Conservation (phyloP, 2,888 invertebrate genomes). For the Anoncus sp. region DNA sequence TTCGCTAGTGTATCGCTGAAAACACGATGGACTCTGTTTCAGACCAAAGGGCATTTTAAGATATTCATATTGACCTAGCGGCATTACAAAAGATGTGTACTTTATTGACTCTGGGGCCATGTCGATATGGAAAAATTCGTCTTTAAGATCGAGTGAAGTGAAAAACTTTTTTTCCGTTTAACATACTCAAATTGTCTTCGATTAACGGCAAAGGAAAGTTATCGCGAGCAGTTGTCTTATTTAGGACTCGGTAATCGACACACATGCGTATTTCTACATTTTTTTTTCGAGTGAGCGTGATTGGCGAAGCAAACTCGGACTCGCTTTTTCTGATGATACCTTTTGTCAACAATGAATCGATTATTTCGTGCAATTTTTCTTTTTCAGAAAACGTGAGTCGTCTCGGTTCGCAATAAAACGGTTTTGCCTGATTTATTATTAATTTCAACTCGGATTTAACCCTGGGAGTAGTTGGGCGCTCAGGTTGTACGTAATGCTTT, state of each 20-base stretch:
- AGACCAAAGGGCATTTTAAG: slow-evolving; percentile 49
- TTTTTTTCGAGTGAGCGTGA: slow-evolving; percentile 48
- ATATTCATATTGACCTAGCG: slow-evolving; percentile 47
- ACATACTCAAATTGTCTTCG: slow-evolving; percentile 54
- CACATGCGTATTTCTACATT: not conserved
- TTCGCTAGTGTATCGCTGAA: slow-evolving; percentile 41
- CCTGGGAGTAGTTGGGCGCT: no score
- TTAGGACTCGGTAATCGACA: no score
- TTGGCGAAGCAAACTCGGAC: slow-evolving; percentile 45
- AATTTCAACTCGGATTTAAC: no score
- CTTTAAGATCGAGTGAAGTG: not conserved
- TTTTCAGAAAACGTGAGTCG: slow-evolving; percentile 40
- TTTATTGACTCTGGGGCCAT: no score
- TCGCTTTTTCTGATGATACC: slow-evolving; percentile 1
- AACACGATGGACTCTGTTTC: slow-evolving; percentile 35
- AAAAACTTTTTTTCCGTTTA: slow-evolving; percentile 52
- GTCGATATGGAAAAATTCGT: no score
- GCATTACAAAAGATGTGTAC: no score
- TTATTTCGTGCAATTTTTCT: slow-evolving; percentile 53
- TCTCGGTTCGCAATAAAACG: no score
- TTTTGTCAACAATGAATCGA: slow-evolving; percentile 56
- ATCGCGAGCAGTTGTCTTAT: slow-evolving; percentile 42
- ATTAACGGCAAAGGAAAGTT: slow-evolving; percentile 62
- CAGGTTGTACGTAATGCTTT: no score
- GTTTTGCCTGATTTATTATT: no score